Evolutionary conservation across 2,113 vertebrate species (phyloP).

Genomic region (Empidonax traillii): DNA sequence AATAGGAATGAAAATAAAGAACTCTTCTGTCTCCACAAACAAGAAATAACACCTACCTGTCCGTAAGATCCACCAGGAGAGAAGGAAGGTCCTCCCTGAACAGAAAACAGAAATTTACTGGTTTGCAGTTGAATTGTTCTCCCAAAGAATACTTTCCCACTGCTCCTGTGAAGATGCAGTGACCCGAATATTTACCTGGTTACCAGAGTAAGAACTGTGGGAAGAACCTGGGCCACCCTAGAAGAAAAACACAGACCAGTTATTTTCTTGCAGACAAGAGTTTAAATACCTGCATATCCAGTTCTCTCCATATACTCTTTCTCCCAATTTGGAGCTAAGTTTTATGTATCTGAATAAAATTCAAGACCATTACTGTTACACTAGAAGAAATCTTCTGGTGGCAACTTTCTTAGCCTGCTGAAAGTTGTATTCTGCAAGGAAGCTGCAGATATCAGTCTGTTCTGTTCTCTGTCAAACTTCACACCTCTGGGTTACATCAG

Average conservation of each 20-base stretch:
- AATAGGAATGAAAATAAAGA: not conserved
- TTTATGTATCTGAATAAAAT: not conserved
- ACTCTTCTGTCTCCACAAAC: not conserved
- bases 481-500: not conserved
- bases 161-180: not conserved
- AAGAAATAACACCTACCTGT: not conserved
- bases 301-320: not conserved
- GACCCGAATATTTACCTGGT: conserved; percentile 13
- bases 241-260: not conserved
- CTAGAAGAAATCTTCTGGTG: not conserved
- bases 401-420: not conserved
- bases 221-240: not conserved
- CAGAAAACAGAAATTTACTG: too few species aligned
- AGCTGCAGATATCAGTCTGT: not conserved
- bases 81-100: not conserved
- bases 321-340: not conserved
- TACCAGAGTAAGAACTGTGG: not conserved
- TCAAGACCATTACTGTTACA: not conserved
- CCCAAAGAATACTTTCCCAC: not conserved
- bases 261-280: not conserved
- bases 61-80: not conserved
- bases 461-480: not conserved
- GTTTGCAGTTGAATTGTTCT: too few species aligned
- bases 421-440: not conserved
- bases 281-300: not conserved